A percentile compares a stretch with the other conserved stretches of the same genome.
phyloP scores from a whole-genome alignment of 2,797 vertebrate genomes.

The Eleutherodactylus coqui region DNA sequence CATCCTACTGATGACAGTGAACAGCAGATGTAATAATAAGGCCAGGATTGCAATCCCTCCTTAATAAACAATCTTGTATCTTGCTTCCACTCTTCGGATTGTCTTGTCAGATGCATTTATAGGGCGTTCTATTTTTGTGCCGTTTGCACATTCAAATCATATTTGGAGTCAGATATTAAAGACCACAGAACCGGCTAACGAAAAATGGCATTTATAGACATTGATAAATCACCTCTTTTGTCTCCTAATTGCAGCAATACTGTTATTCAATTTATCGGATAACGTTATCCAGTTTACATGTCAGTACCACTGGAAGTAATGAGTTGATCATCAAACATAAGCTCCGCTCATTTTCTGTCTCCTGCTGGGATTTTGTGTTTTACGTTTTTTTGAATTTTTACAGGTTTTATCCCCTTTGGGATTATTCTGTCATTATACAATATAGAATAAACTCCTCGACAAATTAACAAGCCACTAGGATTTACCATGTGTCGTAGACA shows the following conservation, averaged over 20 bases:
- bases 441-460: neutral
- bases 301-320: constrained; percentile 54
- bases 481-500: neutral
- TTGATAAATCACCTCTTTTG: constrained; percentile 60
- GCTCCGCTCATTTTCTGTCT: constrained; percentile 36
- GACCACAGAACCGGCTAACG: constrained; percentile 45
- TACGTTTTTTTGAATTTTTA: constrained; percentile 48
- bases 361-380: constrained; percentile 37
- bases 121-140: constrained; percentile 41
- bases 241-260: constrained; percentile 62
- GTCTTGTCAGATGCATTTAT: constrained; percentile 55
- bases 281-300: constrained; percentile 48
- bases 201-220: constrained; percentile 62
- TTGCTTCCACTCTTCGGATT: constrained; percentile 41
- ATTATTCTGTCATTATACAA: constrained; percentile 34
- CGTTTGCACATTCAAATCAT: constrained; percentile 52
- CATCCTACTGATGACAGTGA: constrained; percentile 22
- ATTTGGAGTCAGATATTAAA: constrained; percentile 59
- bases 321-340: constrained; percentile 60
- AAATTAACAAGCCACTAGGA: neutral
- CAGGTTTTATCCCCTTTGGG: constrained; percentile 22
- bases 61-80: constrained; percentile 50
- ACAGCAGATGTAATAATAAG: constrained; percentile 41
- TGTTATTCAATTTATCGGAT: constrained; percentile 62
- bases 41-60: constrained; percentile 31